Conservation (phyloP, 37 sponge, comb jelly and placozoan genomes). For the Crambe crambe region DNA sequence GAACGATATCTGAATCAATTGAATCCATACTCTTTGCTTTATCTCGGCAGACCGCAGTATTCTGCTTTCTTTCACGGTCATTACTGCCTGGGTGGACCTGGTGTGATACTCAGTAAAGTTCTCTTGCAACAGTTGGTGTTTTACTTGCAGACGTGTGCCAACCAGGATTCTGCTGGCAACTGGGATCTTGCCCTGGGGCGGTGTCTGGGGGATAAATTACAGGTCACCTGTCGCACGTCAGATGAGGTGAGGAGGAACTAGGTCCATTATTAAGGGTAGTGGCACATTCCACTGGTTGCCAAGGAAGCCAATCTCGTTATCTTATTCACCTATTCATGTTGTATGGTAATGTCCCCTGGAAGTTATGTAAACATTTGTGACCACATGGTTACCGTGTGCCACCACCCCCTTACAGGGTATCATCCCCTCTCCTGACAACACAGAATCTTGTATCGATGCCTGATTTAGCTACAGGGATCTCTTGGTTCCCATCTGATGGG, state of each 20-base stretch:
- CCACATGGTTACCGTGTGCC: no score
- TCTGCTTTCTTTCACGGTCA: slow-evolving; percentile 30
- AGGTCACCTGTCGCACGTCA: not conserved
- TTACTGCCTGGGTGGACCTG: slow-evolving; percentile 86
- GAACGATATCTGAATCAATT: not conserved
- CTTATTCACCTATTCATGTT: no score
- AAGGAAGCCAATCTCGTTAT: no score
- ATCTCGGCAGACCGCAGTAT: not conserved
- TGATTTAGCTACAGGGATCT: no score
- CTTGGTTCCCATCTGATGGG: no score
- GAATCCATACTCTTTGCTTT: not conserved
- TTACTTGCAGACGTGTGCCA: slow-evolving; percentile 43
- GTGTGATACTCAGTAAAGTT: slow-evolving; percentile 57
- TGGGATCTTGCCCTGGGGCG: not conserved
- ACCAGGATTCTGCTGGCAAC: not conserved
- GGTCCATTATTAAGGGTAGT: no score
- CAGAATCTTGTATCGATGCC: no score
- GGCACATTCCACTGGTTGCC: no score
- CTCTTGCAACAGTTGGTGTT: slow-evolving; percentile 31
- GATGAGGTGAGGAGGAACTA: not conserved
- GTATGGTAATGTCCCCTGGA: no score
- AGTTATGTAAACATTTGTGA: no score
- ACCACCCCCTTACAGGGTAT: no score
- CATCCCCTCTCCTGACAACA: no score
- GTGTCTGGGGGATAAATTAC: not conserved